phyloP scores from a whole-genome alignment of 2,888 invertebrate genomes.

The Ophioninae sp. region DNA sequence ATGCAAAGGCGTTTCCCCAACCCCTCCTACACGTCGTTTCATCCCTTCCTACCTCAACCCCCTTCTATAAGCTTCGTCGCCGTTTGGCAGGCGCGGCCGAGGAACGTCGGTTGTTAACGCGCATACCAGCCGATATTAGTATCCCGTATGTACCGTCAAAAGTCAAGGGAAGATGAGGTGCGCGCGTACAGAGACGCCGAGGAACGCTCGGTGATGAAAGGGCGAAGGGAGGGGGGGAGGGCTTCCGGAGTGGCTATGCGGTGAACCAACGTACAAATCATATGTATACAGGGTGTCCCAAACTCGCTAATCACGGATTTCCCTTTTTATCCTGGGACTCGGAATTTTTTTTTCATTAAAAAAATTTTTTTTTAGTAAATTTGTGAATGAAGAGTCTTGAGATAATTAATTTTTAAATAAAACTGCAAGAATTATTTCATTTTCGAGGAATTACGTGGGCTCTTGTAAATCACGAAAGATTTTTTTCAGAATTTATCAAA shows the following conservation, averaged over 20 bases:
- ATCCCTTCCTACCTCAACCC: neutral
- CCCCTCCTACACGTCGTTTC: neutral
- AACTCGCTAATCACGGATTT: no score
- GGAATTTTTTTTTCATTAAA: no score
- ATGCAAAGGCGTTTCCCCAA: neutral
- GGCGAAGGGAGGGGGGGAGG: constrained; percentile 17
- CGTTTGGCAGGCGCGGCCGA: neutral
- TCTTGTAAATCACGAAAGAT: no score
- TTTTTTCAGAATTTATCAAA: no score
- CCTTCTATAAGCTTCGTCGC: neutral
- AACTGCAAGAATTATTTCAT: no score
- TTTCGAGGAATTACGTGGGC: no score
- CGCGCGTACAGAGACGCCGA: neutral
- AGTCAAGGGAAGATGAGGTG: constrained; percentile 1
- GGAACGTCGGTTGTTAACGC: neutral
- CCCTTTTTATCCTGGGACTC: no score
- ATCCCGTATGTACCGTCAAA: constrained; percentile 1
- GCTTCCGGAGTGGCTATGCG: constrained; percentile 40
- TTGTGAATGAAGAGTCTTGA: no score
- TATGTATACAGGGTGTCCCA: neutral
- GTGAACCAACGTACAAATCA: constrained; percentile 34
- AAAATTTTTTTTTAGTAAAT: no score
- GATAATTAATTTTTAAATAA: no score
- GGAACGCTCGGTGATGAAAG: constrained; percentile 28
- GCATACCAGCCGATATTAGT: neutral